Conservation (phyloP, 2,113 vertebrate genomes). For the Coptodon rendalli region DNA sequence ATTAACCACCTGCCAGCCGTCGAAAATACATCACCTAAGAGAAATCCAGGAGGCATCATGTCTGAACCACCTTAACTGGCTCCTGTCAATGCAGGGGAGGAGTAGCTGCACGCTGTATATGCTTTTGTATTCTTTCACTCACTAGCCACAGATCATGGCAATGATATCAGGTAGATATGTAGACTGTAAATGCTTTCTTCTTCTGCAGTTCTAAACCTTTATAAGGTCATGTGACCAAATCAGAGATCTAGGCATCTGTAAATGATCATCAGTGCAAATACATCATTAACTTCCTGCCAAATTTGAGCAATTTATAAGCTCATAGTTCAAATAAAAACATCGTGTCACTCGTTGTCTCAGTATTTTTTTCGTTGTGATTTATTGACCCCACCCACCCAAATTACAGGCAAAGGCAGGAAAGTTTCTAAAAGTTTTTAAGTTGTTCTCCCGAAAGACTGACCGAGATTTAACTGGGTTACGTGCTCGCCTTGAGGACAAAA, state of each 20-base stretch:
- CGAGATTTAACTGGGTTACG: not conserved
- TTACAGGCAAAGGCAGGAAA: not conserved
- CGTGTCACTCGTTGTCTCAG: not conserved
- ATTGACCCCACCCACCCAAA: not conserved
- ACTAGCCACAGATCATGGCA: not conserved
- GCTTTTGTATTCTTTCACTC: not conserved
- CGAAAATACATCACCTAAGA: not conserved
- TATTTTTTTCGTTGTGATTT: not conserved
- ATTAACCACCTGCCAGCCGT: rapidly evolving
- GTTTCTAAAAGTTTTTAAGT: not conserved
- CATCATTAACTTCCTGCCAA: rapidly evolving
- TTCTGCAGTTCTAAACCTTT: not conserved
- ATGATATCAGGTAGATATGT: not conserved
- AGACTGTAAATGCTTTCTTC: not conserved
- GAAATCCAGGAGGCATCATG: not conserved
- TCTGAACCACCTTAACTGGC: not conserved
- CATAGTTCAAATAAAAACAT: not conserved
- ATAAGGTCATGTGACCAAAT: not conserved
- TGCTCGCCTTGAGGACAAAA: not conserved
- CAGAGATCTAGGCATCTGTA: not conserved
- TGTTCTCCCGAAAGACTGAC: not conserved
- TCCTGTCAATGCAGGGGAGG: not conserved
- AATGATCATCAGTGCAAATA: not conserved
- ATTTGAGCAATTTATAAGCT: not conserved
- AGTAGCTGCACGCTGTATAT: not conserved